A percentile compares a stretch with the other conserved stretches of the same genome.
Conservation (phyloP, 1,140 invertebrate species). For the Heliconius nattereri region DNA sequence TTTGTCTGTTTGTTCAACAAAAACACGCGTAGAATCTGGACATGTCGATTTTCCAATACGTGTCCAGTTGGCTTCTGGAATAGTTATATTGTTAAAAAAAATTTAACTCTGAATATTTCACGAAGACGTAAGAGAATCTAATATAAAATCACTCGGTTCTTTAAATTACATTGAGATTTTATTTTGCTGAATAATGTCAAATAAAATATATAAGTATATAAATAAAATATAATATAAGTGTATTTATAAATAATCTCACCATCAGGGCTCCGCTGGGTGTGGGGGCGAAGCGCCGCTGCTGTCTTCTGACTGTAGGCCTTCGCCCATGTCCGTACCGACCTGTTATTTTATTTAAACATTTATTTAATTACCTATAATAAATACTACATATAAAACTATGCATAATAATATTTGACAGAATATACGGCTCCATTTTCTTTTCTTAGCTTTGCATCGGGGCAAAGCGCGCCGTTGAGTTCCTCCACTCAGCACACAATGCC, state of each 20-base stretch:
- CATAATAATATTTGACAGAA: neutral
- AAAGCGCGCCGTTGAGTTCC: too few relatives aligned
- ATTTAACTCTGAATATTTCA: too few relatives aligned
- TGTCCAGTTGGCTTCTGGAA: slow-evolving; percentile 57
- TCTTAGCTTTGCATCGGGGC: too few relatives aligned
- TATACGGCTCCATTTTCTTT: too few relatives aligned
- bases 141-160: too few relatives aligned
- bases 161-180: too few relatives aligned
- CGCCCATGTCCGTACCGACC: slow-evolving; percentile 58
- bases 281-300: slow-evolving; percentile 70
- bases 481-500: too few relatives aligned
- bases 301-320: slow-evolving; percentile 61
- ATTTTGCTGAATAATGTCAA: too few relatives aligned
- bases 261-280: slow-evolving; percentile 59
- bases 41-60: slow-evolving; percentile 65
- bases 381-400: neutral
- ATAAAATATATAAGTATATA: neutral
- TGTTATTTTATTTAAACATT: slow-evolving; percentile 13
- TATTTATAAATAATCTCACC: slow-evolving; percentile 41
- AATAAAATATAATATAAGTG: too few relatives aligned
- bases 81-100: neutral
- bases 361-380: neutral
- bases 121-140: too few relatives aligned
- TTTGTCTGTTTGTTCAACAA: slow-evolving; percentile 50
- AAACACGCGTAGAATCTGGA: slow-evolving; percentile 73